Base-by-base conservation (phyloP, 2,888 invertebrate genomes). In the Aethes cnicana region DNA sequence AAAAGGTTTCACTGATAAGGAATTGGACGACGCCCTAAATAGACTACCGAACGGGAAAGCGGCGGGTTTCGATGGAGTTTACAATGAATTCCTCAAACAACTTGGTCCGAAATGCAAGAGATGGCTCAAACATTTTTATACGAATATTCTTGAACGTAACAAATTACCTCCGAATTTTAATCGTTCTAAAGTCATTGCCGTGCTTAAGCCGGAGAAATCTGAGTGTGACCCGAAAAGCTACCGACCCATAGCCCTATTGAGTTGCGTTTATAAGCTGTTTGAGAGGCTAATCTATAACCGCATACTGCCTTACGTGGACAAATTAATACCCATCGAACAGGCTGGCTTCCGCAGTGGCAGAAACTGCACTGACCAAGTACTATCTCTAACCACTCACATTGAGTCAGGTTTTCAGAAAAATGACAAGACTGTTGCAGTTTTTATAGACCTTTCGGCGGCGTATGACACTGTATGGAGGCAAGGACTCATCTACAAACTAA, bases 381-480 rank as follows among this genome's bases (percentile, higher is more conserved):
- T 28, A 28, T 28, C 28, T 2, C 6, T 28, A 5, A 28, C 28
- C 5, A 28, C 28, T 2, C 28, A 28, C 12, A 28, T 12, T 3
- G 28, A 28, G 5, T 6, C 28, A 3, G 28, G 28, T 4, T 28
- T 33, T 17, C 33, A 33, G n/a, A 33, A 7, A 8, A 33, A 33
- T 3, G 14, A 17, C 5, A 33, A 17, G 5, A 33, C 33, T 5
- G 14, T 33, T 3, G 33, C 33, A n/a, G 33, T 33, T 17, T 9
- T 33, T n/a, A 33, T 33, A 17, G 33, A 33, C 17, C 17, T 33
- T 4, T 17, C 33, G 8, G 16, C 33, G 4, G 33, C 33, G 17
- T 33, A 33, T n/a, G 33, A 33, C 5, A 33, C 33, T 3, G 33
- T 33, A 2, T 33, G 33, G 33, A 28, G 12, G 28, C 28, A 28